Base-by-base conservation (phyloP, 2,797 vertebrate species). In the Fistularia tabacaria region DNA sequence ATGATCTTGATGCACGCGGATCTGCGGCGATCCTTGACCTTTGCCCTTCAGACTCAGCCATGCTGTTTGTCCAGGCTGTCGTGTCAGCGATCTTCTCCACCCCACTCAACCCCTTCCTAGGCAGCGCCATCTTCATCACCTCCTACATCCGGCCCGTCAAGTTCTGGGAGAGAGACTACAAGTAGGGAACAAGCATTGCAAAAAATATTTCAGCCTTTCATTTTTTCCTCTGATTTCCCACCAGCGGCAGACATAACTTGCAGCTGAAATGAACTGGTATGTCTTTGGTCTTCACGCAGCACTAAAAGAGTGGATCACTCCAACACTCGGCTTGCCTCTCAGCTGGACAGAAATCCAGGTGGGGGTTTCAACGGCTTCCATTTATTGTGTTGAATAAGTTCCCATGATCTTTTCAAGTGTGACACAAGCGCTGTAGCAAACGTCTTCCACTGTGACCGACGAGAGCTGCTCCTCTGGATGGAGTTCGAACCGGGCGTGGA, bases 81-180 rank as follows among this genome's bases (percentile, higher is more conserved):
- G 90, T 98, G 15, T 99, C 97, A 0, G 93, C 97, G 11, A 71
- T 96, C 66, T 98, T 99, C 82, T 98, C 96, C 73, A 96, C 97
- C 7, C 97, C 97, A 7, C 84, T 99, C 40, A 98, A 96, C 85
- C 97, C 97, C 6, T 98, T 99, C 78, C 89, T 99, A 68, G 97
- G 97, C 82, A 99, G 97, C 66, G 97, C 96, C 86, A 98, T 99
- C 85, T 99, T 99, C 79, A 97, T 99, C 89, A 98, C 96, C 58
- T 99, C 97, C 11, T 99, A 99, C 1, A 94, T 97, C 39, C 92
- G 97, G 45, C 96, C 97, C 6, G 94, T 99, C 76, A 98, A 96
- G 74, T 99, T 99, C 90, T 99, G 97, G 97, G 97, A 99, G 74
- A 92, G 96, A 86, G 95, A 99, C 78, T 98, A 98, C 87, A 99